Conservation (phyloP, 2,888 invertebrate species). For the Priocnemis perturbator region DNA sequence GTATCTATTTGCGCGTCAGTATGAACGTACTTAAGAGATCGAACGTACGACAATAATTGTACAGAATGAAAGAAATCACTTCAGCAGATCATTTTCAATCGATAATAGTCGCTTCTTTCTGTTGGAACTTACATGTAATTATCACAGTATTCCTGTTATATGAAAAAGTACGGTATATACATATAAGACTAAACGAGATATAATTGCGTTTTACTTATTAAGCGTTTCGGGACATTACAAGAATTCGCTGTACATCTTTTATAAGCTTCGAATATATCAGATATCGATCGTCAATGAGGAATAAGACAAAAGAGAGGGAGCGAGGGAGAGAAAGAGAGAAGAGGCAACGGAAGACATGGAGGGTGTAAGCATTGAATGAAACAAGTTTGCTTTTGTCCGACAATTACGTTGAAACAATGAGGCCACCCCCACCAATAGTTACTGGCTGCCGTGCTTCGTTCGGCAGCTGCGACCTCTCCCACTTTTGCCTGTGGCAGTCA, state of each 20-base stretch:
- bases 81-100: too few relatives aligned
- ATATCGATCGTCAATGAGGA: too few relatives aligned
- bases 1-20: not conserved
- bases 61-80: too few relatives aligned
- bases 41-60: not conserved
- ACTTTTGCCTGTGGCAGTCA: constrained; percentile 27
- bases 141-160: too few relatives aligned
- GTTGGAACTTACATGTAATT: too few relatives aligned
- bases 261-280: not conserved
- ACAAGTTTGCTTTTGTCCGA: constrained; percentile 72
- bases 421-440: constrained; percentile 38
- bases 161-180: too few relatives aligned
- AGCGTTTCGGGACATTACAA: too few relatives aligned
- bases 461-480: constrained; percentile 43
- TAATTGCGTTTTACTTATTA: too few relatives aligned
- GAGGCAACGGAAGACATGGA: not conserved
- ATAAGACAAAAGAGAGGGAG: not conserved
- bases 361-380: constrained; percentile 63
- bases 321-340: constrained; percentile 12
- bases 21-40: constrained; percentile 4
- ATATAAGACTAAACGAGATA: too few relatives aligned
- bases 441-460: constrained; percentile 35
- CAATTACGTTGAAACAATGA: constrained; percentile 72
- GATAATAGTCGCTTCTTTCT: too few relatives aligned
- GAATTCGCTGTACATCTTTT: constrained; percentile 45